Base-by-base conservation (phyloP, 2,113 vertebrate species). In the Anas platyrhynchos region DNA sequence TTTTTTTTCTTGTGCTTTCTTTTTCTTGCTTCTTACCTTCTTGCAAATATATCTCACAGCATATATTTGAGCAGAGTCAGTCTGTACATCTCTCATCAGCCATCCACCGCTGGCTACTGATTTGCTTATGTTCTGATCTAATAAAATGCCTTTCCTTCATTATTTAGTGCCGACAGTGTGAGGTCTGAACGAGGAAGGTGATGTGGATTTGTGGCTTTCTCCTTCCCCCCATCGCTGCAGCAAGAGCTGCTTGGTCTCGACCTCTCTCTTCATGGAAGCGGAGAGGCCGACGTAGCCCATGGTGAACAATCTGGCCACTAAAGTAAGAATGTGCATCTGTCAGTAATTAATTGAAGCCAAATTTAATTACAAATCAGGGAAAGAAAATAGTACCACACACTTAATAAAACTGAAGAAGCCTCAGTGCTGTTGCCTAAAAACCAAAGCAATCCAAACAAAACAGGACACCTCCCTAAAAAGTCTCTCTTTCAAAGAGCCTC, bases 331-430 rank as follows among this genome's bases (percentile, higher is more conserved):
- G 67, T 93, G 79, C 92, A 95, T 95, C 95, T 97, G 95, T 89
- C 90, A 93, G 89, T 95, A 96, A 97, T 97, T 96, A 97, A 97
- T 96, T 94, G 94, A 84, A 93, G 95, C 79, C 88, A 97, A 96
- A 96, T 83, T 93, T 96, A 96, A 93, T 96, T 97, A 97, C 88
- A 96, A 95, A 95, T 93, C 87, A 89, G n/a, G 74, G 25, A 5
- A 93, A 92, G 81, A 96, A 95, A 94, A 80, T 75, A 86, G 55
- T 80, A 43, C 73, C 32, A 21, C 31, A 4, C 69, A 54, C 46
- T 96, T 96, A 67, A 91, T 93, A 96, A 92, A 94, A 88, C 92
- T 58, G 38, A 74, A 93, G 86, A 92, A 91, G 82, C 63, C 92
- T 96, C 38, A 52, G 58, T 85, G 52, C 61, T 0, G 0, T 84